A percentile compares a stretch with the other conserved stretches of the same genome.
Conservation (phyloP, 2,113 vertebrate species). For the Procapra przewalskii region DNA sequence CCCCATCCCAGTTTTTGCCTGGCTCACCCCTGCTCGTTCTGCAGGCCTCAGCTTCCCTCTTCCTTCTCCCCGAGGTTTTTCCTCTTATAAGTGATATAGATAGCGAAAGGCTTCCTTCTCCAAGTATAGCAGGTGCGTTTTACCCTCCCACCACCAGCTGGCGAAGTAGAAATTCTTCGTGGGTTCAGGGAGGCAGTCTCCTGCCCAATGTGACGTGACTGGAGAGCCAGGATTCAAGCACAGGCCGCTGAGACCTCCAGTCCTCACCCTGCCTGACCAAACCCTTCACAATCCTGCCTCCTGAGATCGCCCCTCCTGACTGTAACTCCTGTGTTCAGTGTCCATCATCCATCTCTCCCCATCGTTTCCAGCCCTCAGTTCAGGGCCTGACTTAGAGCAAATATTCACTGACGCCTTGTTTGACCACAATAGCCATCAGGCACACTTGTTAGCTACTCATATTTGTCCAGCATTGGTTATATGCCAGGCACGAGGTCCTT, state of each 20-base stretch:
- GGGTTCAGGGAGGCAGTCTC: background rate
- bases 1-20: background rate
- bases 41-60: background rate
- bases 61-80: background rate
- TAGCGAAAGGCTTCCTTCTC: background rate
- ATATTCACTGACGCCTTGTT: background rate
- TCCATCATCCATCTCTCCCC: background rate
- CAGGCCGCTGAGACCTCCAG: background rate
- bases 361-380: background rate
- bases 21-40: background rate
- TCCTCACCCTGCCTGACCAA: background rate
- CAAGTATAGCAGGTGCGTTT: background rate
- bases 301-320: background rate
- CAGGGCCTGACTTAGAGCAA: background rate
- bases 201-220: background rate
- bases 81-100: background rate
- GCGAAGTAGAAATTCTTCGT: background rate
- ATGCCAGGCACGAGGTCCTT: background rate
- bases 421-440: background rate
- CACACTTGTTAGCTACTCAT: too few relatives aligned
- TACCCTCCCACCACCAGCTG: background rate
- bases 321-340: background rate
- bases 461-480: accelerated
- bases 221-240: background rate
- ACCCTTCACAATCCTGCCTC: background rate